Percentiles rank a stretch among this genome's conserved stretches.
phyloP scores from a whole-genome alignment of 2,888 invertebrate species.

The Leptodirus hochenwartii region DNA sequence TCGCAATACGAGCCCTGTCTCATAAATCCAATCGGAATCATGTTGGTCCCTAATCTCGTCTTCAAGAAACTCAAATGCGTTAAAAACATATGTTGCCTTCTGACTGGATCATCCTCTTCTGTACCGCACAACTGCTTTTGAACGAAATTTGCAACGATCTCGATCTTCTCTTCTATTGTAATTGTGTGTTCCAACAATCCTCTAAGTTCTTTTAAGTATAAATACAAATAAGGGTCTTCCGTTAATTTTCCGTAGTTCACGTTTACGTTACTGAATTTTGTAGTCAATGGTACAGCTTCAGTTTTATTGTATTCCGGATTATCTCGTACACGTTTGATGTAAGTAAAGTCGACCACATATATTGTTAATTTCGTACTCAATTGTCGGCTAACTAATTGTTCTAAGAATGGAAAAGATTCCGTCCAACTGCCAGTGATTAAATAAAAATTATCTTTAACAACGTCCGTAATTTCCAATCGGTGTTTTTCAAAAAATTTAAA shows the following conservation, averaged over 20 bases:
- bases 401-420: conserved; percentile 20
- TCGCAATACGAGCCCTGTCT: conserved; percentile 32
- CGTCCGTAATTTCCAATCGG: conserved; percentile 10
- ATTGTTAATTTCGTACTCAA: conserved; percentile 17
- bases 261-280: not conserved
- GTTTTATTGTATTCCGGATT: conserved; percentile 6
- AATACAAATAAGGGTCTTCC: conserved; percentile 14
- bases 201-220: conserved; percentile 12
- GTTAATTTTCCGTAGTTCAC: conserved; percentile 14
- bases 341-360: conserved; percentile 20
- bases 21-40: conserved; percentile 32
- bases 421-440: conserved; percentile 12
- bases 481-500: conserved; percentile 12
- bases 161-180: conserved; percentile 7
- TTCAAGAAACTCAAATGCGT: conserved; percentile 10
- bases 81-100: conserved; percentile 9
- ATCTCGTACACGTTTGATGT: conserved; percentile 12
- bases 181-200: conserved; percentile 5
- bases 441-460: conserved; percentile 12
- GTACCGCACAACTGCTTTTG: conserved; percentile 11
- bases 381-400: conserved; percentile 17
- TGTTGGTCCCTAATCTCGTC: conserved; percentile 22
- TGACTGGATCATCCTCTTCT: conserved; percentile 2
- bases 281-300: no score
- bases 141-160: conserved; percentile 10